Evolutionary conservation across 2,888 invertebrate genomes (phyloP), one percentile per base, ranked within the genome.

Genomic region (Aradus depressus): DNA sequence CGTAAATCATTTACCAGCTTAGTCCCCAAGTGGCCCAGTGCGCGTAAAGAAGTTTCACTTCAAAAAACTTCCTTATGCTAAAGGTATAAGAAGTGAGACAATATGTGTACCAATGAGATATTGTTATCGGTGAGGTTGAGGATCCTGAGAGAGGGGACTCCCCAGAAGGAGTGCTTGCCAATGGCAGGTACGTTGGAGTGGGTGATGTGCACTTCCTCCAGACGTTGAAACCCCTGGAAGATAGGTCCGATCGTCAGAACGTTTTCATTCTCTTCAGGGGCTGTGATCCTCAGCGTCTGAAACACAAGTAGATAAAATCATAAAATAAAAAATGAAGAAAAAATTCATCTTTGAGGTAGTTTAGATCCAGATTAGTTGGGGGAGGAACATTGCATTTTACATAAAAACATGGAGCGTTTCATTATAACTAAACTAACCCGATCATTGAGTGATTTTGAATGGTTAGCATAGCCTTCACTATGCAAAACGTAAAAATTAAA

Each of bases 121-220:
- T 82, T 84, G 66, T 88, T 88, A 61, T 76, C 68, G 2, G 81
- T 79, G 44, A 88, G 71, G 67, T 87, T 81, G 60, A 83, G 68
- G n/a, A 70, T 58, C 57, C 68, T 67, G 25, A 76, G 64, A 4
- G 67, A 67, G 4, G 71, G 78, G 2, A 85, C 76, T 3, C 86
- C 86, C 85, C 85, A 87, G 65, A 88, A 85, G 1, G 84, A 79
- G 63, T 84, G 80, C 61, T 80, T 76, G 3, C 85, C 85, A 54
- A 88, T 83, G 22, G 82, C 80, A 16, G 83, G 82, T 26, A 88
- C 68, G 63, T 80, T 80, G 0, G 85, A 85, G 59, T 77, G 75
- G 28, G 75, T 75, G 41, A 86, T 82, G 63, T 78, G 78, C 10
- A 88, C 68, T 67, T 84, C 81, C 65, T 81, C 77, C 35, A 88